Percentiles rank a stretch among this genome's conserved stretches.
Conservation (phyloP, 2,888 invertebrate species). For the Apamea monoglypha region DNA sequence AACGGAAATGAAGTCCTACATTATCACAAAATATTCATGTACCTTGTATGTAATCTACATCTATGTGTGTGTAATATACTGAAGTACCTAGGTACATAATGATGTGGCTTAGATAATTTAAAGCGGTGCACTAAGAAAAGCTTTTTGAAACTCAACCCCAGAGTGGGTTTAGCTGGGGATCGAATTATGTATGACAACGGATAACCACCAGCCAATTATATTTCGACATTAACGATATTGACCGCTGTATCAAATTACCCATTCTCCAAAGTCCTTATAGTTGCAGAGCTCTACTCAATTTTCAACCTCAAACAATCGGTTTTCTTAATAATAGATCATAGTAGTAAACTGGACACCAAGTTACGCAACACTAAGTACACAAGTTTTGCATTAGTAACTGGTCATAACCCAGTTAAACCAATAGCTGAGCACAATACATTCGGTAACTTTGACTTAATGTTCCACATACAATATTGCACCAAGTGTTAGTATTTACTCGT, state of each 20-base stretch:
- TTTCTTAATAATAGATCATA: conserved; percentile 50
- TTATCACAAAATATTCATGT: conserved; percentile 9
- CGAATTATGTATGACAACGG: background rate
- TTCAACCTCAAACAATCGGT: conserved; percentile 53
- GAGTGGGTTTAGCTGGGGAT: background rate
- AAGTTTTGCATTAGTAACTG: conserved; percentile 49
- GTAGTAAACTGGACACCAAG: conserved; percentile 40
- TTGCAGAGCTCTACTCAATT: conserved; percentile 38
- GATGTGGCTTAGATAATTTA: background rate
- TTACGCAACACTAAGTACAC: conserved; percentile 51
- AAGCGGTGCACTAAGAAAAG: background rate
- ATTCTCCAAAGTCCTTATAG: conserved; percentile 37
- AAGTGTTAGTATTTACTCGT: conserved; percentile 1
- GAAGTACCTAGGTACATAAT: background rate
- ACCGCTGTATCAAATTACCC: conserved; percentile 43
- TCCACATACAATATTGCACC: conserved; percentile 21
- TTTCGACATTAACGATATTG: conserved; percentile 31
- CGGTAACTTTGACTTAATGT: conserved; percentile 35
- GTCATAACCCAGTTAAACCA: conserved; percentile 57
- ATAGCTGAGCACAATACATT: conserved; percentile 50
- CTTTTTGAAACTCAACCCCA: background rate
- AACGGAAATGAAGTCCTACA: conserved; percentile 42
- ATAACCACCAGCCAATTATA: conserved; percentile 24
- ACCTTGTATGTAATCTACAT: background rate
- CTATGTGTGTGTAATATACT: background rate